Evolutionary conservation across 2,113 vertebrate species (phyloP).

Genomic region (Otocyon megalotis): DNA sequence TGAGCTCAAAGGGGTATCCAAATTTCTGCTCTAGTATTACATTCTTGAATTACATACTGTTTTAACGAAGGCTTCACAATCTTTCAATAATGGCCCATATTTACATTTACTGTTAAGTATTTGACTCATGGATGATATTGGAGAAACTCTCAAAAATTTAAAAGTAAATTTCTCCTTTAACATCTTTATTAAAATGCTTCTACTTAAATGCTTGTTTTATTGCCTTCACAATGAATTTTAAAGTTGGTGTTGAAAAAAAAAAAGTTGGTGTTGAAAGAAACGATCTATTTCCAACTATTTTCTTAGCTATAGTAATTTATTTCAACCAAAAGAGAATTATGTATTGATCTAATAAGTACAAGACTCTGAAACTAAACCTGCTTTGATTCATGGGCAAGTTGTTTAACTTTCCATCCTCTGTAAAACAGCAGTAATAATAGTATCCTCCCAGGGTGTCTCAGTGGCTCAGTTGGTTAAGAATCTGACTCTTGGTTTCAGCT

Average conservation of each 20-base stretch:
- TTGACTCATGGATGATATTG: conserved; percentile 4
- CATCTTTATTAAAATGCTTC: background rate
- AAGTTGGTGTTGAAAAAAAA: background rate
- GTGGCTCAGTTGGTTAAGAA: background rate
- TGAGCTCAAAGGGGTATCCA: background rate
- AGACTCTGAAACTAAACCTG: background rate
- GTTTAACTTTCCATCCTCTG: background rate
- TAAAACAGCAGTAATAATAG: background rate
- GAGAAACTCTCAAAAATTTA: conserved; percentile 8
- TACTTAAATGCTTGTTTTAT: conserved; percentile 41
- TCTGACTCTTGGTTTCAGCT: background rate
- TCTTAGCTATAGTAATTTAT: background rate
- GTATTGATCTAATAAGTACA: background rate
- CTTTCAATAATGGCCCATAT: background rate
- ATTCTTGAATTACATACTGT: background rate
- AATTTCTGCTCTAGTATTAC: background rate
- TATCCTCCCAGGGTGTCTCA: background rate
- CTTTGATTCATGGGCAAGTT: background rate
- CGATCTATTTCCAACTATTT: background rate
- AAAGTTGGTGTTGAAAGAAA: background rate
- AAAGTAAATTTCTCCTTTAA: conserved; percentile 17
- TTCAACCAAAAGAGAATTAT: conserved; percentile 14
- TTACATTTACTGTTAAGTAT: conserved; percentile 23
- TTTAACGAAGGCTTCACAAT: background rate
- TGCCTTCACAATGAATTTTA: conserved; percentile 14